Conservation (phyloP, 2,888 invertebrate genomes). For the Gymnocheta viridis region DNA sequence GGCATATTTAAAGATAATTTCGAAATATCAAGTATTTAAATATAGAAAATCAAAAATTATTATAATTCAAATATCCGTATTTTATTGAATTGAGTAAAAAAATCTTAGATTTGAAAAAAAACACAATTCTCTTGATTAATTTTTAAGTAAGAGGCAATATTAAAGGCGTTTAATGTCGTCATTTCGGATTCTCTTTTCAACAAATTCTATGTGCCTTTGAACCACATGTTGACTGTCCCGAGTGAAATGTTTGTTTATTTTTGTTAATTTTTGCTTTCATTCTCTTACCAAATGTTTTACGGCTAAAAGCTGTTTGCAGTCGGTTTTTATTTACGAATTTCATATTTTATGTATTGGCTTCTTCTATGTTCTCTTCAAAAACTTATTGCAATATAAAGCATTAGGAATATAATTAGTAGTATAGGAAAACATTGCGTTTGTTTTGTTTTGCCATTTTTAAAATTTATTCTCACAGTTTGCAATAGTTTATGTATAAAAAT, state of each 20-base stretch:
- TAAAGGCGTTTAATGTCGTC: background rate
- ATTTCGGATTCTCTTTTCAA: constrained; percentile 2
- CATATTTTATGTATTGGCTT: background rate
- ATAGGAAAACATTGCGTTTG: background rate
- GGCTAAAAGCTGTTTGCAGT: background rate
- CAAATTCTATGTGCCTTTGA: background rate
- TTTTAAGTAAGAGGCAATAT: background rate
- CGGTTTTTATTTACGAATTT: constrained; percentile 5
- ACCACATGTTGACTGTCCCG: constrained; percentile 37
- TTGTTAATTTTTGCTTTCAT: constrained; percentile 1
- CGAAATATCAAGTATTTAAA: background rate
- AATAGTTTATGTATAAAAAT: background rate
- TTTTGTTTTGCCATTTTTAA: background rate
- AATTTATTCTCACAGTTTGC: background rate
- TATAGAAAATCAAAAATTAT: background rate
- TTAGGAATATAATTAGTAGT: background rate
- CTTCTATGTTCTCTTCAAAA: background rate
- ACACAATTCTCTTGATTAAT: background rate
- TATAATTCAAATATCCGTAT: too few relatives aligned
- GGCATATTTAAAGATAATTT: background rate
- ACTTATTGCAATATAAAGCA: background rate
- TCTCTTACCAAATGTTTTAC: background rate
- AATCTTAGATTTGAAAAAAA: background rate
- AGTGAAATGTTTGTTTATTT: background rate
- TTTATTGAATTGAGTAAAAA: background rate